These are phyloP conservation scores for Centruroides sculpturatus DNA, from an alignment of 1,140 invertebrate species.

Conservation along the genomic window DNA sequence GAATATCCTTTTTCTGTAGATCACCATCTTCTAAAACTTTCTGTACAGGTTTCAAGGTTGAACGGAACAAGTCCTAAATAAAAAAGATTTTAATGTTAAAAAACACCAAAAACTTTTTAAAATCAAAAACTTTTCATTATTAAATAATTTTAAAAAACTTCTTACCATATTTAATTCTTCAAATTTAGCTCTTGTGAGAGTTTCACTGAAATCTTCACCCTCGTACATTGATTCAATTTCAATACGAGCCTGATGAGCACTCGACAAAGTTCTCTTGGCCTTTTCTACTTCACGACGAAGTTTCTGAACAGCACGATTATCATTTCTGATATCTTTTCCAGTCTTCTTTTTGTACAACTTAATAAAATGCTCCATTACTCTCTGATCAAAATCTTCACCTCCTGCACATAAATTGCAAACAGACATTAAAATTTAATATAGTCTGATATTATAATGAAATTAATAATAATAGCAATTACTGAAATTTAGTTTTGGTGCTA, in stretches of 20 bases:
- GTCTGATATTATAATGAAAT: too few species aligned
- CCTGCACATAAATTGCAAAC: conserved; percentile 31
- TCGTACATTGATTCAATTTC: conserved; percentile 99
- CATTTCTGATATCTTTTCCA: conserved; percentile 91
- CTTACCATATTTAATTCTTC: conserved; percentile 92
- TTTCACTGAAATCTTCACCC: conserved; percentile 99
- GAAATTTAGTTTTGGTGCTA: too few species aligned
- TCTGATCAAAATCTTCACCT: conserved; percentile 97
- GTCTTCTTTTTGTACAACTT: conserved; percentile 99
- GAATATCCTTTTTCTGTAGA: conserved; percentile 95
- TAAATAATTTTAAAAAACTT: conserved; percentile 1
- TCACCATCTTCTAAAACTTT: conserved; percentile 96
- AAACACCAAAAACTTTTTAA: too few species aligned
- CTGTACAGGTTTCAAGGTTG: conserved; percentile 96
- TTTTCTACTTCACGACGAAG: conserved; percentile 93
- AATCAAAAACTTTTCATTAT: neutral
- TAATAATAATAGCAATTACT: too few species aligned
- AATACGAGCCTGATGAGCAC: conserved; percentile 90
- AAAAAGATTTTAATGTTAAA: conserved; percentile 2
- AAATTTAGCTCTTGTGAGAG: conserved; percentile 95
- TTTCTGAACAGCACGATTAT: conserved; percentile 88
- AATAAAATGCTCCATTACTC: conserved; percentile 97
- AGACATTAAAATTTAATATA: too few species aligned
- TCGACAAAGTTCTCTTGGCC: conserved; percentile 88
- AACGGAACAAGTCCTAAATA: conserved; percentile 77